Base-by-base conservation (phyloP, 1,140 invertebrate genomes). In the Capitella teleta region DNA sequence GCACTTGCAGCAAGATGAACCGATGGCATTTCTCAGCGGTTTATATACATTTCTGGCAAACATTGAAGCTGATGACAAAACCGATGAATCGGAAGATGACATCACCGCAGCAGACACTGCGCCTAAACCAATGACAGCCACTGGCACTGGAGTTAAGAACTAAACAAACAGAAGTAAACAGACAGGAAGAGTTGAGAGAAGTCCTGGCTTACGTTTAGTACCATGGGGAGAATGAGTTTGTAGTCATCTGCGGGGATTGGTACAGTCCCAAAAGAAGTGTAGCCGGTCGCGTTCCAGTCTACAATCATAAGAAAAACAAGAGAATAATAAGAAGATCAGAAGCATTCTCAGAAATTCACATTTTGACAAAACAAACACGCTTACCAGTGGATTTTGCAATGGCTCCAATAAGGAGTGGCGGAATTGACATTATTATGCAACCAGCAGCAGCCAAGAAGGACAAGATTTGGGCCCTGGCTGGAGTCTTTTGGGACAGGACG, bases 401-500 rank as follows among this genome's bases (percentile, higher is more conserved):
- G 37, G 89, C 91, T 49, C 94, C 94, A 63, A 98, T 94, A 8
- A 98, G 76, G 25, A 96, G 86, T 0, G 94, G 87, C 25, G 94
- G 94, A 58, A 97, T 85, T 26, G 92, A 90, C 90, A 96, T 94
- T 45, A 97, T 74, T 53, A 97, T 82, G 70, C 93, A 97, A 12
- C 92, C 93, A 49, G 88, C 70, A 10, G 91, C 92, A 0, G 94
- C 94, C 21, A 96, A 87, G 70, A 93, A 98, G n/a, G 90, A 96
- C 43, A 98, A 75, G 19, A 95, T 67, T 74, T 97, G 89, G 5
- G 94, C 94, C 50, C 89, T 81, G 1, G 81, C 79, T 1, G 92
- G 91, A 1, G 89, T 88, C 76, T 92, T 93, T 56, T 89, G 91
- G 30, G 92, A 96, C 46, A 98, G 73, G 0, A 98, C 94, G 34